Evolutionary conservation across 2,888 invertebrate genomes (phyloP).

Genomic region (Gari tellinella): DNA sequence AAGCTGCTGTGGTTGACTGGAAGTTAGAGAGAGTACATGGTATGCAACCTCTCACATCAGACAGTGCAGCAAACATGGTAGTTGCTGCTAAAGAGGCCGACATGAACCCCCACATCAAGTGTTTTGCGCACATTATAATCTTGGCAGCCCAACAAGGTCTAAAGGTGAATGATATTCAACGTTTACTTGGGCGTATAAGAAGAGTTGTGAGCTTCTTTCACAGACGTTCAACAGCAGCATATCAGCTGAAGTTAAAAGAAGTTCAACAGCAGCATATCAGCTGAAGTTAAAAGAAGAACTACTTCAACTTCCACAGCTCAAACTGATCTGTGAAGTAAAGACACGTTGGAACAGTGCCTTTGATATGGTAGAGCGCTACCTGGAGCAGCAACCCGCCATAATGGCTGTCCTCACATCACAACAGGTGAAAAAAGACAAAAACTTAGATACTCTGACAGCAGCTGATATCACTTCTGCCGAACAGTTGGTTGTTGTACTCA

Average conservation of each 20-base stretch:
- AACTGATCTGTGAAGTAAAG: slow-evolving; percentile 40
- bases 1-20: slow-evolving; percentile 26
- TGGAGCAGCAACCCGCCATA: slow-evolving; percentile 50
- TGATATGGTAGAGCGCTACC: slow-evolving; percentile 34
- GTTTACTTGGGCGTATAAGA: slow-evolving; percentile 29
- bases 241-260: slow-evolving; percentile 8
- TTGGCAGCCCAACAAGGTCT: slow-evolving; percentile 27
- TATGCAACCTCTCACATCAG: slow-evolving; percentile 24
- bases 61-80: slow-evolving; percentile 49
- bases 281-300: slow-evolving; percentile 20
- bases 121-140: slow-evolving; percentile 43
- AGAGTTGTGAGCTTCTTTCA: slow-evolving; percentile 37
- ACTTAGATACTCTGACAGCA: slow-evolving; percentile 27
- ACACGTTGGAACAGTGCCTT: slow-evolving; percentile 41
- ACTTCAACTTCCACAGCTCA: slow-evolving; percentile 34
- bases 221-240: slow-evolving; percentile 25
- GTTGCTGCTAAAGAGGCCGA: slow-evolving; percentile 22
- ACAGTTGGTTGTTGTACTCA: slow-evolving; percentile 19
- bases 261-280: slow-evolving; percentile 24
- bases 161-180: slow-evolving; percentile 13
- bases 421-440: slow-evolving; percentile 20
- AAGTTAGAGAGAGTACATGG: slow-evolving; percentile 15
- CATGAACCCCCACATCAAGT: slow-evolving; percentile 33
- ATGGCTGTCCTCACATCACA: slow-evolving; percentile 22
- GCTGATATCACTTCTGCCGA: slow-evolving; percentile 29